Evolutionary conservation across 2,113 vertebrate species (phyloP).

Genomic region (Pandion haliaetus): DNA sequence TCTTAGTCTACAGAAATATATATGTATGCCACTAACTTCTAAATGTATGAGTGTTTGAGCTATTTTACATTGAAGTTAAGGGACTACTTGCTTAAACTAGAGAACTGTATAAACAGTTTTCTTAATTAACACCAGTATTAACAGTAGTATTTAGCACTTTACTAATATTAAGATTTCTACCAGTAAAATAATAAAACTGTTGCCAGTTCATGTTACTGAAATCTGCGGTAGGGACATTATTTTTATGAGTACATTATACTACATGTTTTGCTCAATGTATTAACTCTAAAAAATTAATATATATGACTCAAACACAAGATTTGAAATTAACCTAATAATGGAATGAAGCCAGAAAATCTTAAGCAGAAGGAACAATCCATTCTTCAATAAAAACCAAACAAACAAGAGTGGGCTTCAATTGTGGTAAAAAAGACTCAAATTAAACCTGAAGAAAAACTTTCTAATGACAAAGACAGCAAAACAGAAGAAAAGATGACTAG

Average conservation of each 20-base stretch:
- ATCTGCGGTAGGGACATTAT: background rate
- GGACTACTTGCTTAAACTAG: background rate
- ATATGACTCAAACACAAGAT: background rate
- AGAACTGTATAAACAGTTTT: background rate
- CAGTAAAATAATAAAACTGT: background rate
- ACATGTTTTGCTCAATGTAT: background rate
- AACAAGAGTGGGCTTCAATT: background rate
- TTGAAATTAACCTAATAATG: background rate
- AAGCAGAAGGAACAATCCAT: background rate
- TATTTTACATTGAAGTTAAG: background rate
- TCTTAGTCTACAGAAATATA: background rate
- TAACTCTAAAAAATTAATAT: background rate
- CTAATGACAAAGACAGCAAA: background rate
- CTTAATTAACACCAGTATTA: background rate
- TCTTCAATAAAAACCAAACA: background rate
- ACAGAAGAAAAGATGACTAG: background rate
- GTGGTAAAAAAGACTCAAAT: background rate
- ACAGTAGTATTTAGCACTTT: background rate
- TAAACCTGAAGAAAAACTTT: background rate
- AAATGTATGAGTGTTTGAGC: background rate
- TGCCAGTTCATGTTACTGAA: background rate
- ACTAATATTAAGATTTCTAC: background rate
- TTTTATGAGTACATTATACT: background rate
- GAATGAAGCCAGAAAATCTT: background rate
- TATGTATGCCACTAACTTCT: background rate